Conservation (phyloP, 2,797 vertebrate species). For the Todus mexicanus region DNA sequence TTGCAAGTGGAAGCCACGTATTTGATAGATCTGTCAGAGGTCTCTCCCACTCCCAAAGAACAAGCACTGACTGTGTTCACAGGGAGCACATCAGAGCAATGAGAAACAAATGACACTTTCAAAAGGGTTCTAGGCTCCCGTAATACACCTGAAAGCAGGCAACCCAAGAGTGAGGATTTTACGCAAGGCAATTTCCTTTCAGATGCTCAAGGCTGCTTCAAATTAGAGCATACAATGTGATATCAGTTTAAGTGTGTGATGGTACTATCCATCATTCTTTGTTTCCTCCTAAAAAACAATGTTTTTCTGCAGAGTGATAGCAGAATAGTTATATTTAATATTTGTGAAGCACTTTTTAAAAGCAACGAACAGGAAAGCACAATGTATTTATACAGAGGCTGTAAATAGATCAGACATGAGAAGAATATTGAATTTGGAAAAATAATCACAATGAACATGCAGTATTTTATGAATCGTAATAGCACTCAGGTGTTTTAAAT, state of each 20-base stretch:
- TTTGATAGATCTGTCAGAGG: not conserved
- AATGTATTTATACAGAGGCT: not conserved
- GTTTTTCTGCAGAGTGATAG: not conserved
- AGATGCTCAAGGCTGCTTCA: not conserved
- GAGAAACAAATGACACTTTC: not conserved
- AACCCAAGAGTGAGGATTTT: conserved; percentile 44
- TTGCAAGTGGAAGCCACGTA: not conserved
- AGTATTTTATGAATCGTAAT: not conserved
- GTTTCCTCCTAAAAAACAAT: not conserved
- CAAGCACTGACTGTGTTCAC: not conserved
- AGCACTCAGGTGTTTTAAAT: not conserved
- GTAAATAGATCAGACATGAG: not conserved
- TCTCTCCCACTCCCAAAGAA: conserved; percentile 30
- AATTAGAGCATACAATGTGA: not conserved
- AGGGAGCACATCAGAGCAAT: not conserved
- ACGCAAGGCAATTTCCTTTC: not conserved
- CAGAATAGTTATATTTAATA: not conserved
- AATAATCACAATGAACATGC: not conserved
- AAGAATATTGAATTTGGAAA: conserved; percentile 4
- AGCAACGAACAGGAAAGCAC: not conserved
- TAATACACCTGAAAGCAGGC: conserved; percentile 34
- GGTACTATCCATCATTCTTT: not conserved
- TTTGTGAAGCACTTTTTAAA: not conserved
- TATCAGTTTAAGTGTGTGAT: not conserved
- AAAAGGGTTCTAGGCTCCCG: conserved; percentile 3